Evolutionary conservation across 92 coral and sea anemone species (phyloP).

Genomic region (Phymanthus crucifer): DNA sequence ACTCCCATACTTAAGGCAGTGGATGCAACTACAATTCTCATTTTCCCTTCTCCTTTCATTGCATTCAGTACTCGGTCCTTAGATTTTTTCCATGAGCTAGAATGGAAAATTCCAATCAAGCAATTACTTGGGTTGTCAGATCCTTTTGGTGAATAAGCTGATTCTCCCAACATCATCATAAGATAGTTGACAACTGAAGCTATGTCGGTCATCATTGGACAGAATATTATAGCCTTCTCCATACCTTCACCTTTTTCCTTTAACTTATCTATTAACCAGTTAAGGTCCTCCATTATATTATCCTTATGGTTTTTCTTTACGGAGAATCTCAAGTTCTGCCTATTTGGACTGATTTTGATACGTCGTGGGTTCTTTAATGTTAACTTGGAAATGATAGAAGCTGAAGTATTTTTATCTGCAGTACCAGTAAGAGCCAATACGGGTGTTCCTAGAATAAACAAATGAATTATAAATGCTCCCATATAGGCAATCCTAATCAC

Average conservation of each 20-base stretch:
- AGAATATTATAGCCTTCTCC: too few species aligned
- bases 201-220: too few species aligned
- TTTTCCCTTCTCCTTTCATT: conserved; percentile 37
- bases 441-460: conserved; percentile 47
- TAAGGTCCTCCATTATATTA: not conserved
- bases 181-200: too few species aligned
- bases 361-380: conserved; percentile 25
- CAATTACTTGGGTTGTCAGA: too few species aligned
- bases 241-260: conserved; percentile 8
- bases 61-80: too few species aligned
- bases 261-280: conserved; percentile 31
- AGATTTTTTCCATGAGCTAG: too few species aligned
- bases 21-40: conserved; percentile 30
- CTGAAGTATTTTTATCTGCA: conserved; percentile 34
- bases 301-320: conserved; percentile 12
- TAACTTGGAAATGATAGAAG: conserved; percentile 7
- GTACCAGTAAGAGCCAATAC: conserved; percentile 52
- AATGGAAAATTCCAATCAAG: too few species aligned
- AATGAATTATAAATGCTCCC: too few species aligned
- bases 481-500: too few species aligned
- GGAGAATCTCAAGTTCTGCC: conserved; percentile 30
- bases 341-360: conserved; percentile 42
- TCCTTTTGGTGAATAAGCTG: too few species aligned
- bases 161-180: too few species aligned
- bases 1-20: conserved; percentile 52